Base-by-base conservation (phyloP, 92 coral and sea anemone genomes). In the Anthopleura xanthogrammica region DNA sequence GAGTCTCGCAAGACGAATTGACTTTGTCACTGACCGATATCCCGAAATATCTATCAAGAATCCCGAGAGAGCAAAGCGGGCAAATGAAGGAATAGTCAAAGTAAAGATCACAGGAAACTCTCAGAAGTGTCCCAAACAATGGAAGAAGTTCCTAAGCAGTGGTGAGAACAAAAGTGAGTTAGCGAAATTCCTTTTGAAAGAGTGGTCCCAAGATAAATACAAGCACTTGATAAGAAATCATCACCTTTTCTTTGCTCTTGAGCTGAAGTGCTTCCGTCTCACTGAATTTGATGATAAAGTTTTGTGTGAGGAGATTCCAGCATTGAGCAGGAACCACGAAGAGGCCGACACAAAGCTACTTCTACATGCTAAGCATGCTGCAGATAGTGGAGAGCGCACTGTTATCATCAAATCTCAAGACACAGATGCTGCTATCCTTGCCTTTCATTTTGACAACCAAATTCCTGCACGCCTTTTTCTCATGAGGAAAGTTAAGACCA, bases 331-430 rank as follows among this genome's bases (percentile, higher is more conserved):
- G 79, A 82, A 72, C 83, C 85, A 73, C 64, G 79, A 82, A 55
- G 79, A 82, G 72, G 85, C 85, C 4, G 88, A 85, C 58, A 85
- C 88, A 50, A 85, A 72, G 80, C 40, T 85, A 40, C 86, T 89
- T 77, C 90, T 88, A 43, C 91, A 88, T 88, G 87, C 85, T 58
- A 88, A 83, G 64, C 92, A 89, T 82, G 89, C 90, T 36, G 42
- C 87, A 39, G 73, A 81, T 39, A 76, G 77, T 77, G 83, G 83
- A n/a, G 87, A 89, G 56, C 55, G 23, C 79, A 85, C 88, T 85
- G 48, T 79, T 17, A 80, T 85, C 55, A 85, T 85, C 62, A 80
- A 71, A 72, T 85, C 88, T 50, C 88, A 70, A 23, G 85, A 85
- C 60, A 85, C 84, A 29, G 84, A 79, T 76, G 88, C 73, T 62